These are phyloP conservation scores for Tipula unca DNA, from an alignment of 2,888 invertebrate species.

Conservation along the genomic window DNA sequence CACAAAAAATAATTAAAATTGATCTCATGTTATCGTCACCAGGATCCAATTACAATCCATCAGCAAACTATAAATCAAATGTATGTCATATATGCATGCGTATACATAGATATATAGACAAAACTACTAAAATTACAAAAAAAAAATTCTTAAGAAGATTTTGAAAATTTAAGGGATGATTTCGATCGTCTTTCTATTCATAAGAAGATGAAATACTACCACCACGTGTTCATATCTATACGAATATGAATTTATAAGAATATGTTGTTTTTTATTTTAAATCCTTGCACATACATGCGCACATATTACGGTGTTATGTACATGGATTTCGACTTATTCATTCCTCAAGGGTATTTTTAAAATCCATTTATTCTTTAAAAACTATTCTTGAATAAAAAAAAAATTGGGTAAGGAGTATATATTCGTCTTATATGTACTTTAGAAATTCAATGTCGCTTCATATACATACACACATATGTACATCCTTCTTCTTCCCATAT, in stretches of 20 bases:
- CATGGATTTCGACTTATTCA: neutral
- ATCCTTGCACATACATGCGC: neutral
- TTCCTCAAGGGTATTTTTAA: neutral
- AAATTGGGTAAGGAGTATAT: neutral
- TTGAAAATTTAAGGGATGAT: neutral
- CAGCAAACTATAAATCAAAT: neutral
- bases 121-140: neutral
- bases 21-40: neutral
- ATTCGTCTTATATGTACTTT: neutral
- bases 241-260: neutral
- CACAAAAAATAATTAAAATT: neutral
- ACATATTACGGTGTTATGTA: neutral
- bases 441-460: neutral
- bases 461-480: too few species aligned
- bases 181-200: constrained; percentile 8
- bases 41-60: neutral
- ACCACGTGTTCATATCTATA: constrained; percentile 1
- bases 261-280: neutral
- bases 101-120: neutral
- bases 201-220: neutral
- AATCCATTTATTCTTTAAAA: neutral
- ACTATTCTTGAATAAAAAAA: neutral
- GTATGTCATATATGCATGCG: neutral
- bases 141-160: neutral
- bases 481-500: neutral